Base-by-base conservation (phyloP, 1,140 invertebrate genomes). In the Drosophila sp. region DNA sequence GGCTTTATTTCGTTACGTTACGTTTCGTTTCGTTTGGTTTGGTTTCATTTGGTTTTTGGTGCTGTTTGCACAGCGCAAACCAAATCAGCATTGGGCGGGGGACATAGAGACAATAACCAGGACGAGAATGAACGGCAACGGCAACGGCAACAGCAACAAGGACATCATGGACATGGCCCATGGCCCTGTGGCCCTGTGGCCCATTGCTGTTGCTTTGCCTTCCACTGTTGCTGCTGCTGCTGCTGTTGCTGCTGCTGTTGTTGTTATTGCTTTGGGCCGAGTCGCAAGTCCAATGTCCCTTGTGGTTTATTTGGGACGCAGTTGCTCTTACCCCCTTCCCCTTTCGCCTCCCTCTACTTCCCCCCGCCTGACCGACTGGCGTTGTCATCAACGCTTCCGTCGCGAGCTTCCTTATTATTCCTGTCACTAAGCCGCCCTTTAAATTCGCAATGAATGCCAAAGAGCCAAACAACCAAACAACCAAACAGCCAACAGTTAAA, bases 401-500 rank as follows among this genome's bases (percentile, higher is more conserved):
- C 78, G 83, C 78, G 78, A 76, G 75, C 82, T 87, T 87, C 82
- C 82, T 87, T 87, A 87, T 89, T 87, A 87, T 87, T 87, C 82
- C 83, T 87, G 82, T 87, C 82, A 87, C 82, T 87, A 87, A 87
- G 82, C 82, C 78, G 82, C 82, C 82, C 82, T 87, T 87, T 87
- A 87, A 87, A 87, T 87, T 89, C 83, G 82, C 82, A 87, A 87
- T 87, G 82, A 87, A 87, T 87, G 82, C 82, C 82, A 87, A 86
- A 86, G 74, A 82, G 79, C 79, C 70, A 56, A 82, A 82, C n/a
- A n/a, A n/a, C n/a, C n/a, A n/a, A n/a, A n/a, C n/a, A n/a, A n/a
- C n/a, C n/a, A n/a, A n/a, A n/a, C n/a, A n/a, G n/a, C n/a, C n/a
- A n/a, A n/a, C 78, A 86, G 78, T 89, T 87, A 89, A 87, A 87